A percentile compares a stretch with the other conserved stretches of the same genome.
Evolutionary conservation across 2,888 invertebrate genomes (phyloP).

Genomic region (Drosophila limbata): DNA sequence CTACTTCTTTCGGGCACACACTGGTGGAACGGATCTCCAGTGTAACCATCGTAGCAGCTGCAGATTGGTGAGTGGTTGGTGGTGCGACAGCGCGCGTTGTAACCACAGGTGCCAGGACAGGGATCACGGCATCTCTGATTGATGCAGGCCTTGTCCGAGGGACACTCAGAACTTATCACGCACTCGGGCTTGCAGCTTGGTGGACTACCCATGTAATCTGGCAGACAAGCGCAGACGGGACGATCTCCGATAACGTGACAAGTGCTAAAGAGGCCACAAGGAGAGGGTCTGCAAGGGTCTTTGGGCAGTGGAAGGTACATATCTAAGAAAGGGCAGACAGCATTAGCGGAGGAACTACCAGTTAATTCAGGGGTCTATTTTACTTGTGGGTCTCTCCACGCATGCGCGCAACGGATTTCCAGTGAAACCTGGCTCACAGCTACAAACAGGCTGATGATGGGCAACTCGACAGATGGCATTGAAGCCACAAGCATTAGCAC

Average conservation of each 20-base stretch:
- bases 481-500: conserved; percentile 92
- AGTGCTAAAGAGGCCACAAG: conserved; percentile 86
- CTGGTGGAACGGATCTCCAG: conserved; percentile 91
- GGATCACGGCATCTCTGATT: conserved; percentile 92
- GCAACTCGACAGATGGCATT: conserved; percentile 93
- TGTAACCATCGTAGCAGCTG: conserved; percentile 88
- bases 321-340: conserved; percentile 52
- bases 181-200: conserved; percentile 92
- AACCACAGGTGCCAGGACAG: conserved; percentile 91
- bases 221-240: conserved; percentile 91
- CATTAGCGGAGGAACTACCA: background rate
- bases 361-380: background rate
- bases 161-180: conserved; percentile 91
- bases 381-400: conserved; percentile 86
- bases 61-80: conserved; percentile 92
- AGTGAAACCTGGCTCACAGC: conserved; percentile 90
- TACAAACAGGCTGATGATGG: conserved; percentile 93
- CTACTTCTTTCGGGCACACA: conserved; percentile 86
- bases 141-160: conserved; percentile 89
- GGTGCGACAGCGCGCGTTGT: conserved; percentile 90
- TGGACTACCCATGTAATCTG: conserved; percentile 90
- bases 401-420: conserved; percentile 93
- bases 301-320: conserved; percentile 82
- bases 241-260: conserved; percentile 87
- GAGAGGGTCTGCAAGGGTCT: conserved; percentile 86